Evolutionary conservation across 2,797 vertebrate genomes (phyloP), one percentile per base, ranked within the genome.

Genomic region (Spea hammondii): DNA sequence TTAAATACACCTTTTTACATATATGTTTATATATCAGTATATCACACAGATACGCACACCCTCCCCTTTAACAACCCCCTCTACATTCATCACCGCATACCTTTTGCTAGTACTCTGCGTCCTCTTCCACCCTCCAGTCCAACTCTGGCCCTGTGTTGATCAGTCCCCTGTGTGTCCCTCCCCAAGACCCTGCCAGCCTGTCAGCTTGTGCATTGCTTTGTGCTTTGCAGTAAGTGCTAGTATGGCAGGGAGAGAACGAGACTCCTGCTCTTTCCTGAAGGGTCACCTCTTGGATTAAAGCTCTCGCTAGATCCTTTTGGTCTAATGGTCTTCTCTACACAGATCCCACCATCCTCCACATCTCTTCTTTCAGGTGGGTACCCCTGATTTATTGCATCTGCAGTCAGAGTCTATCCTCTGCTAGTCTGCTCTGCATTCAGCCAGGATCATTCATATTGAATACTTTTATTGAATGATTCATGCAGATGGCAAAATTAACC

Each of bases 161-260:
- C 54, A 68, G 65, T 70, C 11, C 45, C 11, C 8, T 59, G 50
- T 59, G 48, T 49, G 50, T 73, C 71, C 71, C 66, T 74, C 46
- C 72, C 13, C 49, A 50, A 11, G 1, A 53, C 59, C 1, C 45
- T 65, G 6, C 45, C 69, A 32, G 32, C 46, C 70, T 64, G 54
- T 49, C 10, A 32, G 13, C 49, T 62, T 65, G 68, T 70, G 54
- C 73, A 59, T 7, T 49, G 60, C 68, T 59, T 71, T 62, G 70
- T 76, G 73, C 79, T 76, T 55, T 81, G 79, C 78, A 79, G 72
- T 17, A 17, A 17, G 17, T 75, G 78, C 60, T 17, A 62, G 59
- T 76, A 72, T 70, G 65, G 62, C 53, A 55, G 53, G 60, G 46
- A 76, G 51, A 59, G 46, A 53, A n/a, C 48, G 62, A 62, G 62